These are phyloP conservation scores for Plodia interpunctella DNA, from an alignment of 1,140 invertebrate genomes.

Conservation along the genomic window DNA sequence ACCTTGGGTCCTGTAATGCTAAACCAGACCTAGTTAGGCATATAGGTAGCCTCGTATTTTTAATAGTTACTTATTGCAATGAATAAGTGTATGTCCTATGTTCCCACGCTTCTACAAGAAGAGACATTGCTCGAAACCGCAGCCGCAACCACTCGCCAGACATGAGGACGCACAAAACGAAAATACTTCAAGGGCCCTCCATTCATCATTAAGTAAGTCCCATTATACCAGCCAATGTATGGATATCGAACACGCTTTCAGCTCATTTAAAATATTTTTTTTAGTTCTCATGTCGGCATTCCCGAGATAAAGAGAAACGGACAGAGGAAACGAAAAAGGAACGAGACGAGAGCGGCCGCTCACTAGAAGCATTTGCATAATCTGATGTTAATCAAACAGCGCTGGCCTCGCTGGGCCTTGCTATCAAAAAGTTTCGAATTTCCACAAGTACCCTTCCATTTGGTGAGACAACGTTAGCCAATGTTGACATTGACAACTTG, in stretches of 20 bases:
- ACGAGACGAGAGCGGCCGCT: constrained; percentile 67
- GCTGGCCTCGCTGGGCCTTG: constrained; percentile 8
- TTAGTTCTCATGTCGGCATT: constrained; percentile 61
- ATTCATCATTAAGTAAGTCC: constrained; percentile 58
- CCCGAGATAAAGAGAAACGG: constrained; percentile 61
- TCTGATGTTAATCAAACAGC: constrained; percentile 73
- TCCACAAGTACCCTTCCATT: not conserved
- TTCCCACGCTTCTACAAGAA: constrained; percentile 36
- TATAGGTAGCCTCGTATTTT: too few species aligned
- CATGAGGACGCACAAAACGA: constrained; percentile 33
- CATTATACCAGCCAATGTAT: constrained; percentile 48
- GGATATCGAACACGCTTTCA: constrained; percentile 65
- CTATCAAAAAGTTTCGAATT: not conserved
- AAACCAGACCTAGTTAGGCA: too few species aligned
- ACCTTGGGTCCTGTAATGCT: too few species aligned
- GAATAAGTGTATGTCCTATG: not conserved
- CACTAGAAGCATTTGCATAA: constrained; percentile 72
- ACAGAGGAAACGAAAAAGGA: constrained; percentile 52
- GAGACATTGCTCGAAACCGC: constrained; percentile 12
- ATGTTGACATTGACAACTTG: not conserved
- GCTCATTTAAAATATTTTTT: constrained; percentile 59
- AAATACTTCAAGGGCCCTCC: constrained; percentile 37
- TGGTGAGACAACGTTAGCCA: not conserved
- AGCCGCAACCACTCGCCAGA: constrained; percentile 27
- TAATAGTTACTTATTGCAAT: too few species aligned